A percentile compares a stretch with the other conserved stretches of the same genome.
These are phyloP conservation scores for rabbit (Oryctolagus cuniculus) DNA, from an alignment of 2,113 vertebrate species.

Conservation along the genomic window mOryCun1.1 NC_091433.1:192106501-192107000, in stretches of 20 bases:
- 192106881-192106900: neutral
- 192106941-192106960: neutral
- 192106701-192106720: neutral
- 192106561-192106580: constrained; percentile 13
- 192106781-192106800: fast-evolving
- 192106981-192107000: neutral
- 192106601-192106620: neutral
- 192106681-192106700: neutral
- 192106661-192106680: neutral
- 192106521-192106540: neutral
- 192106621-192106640: neutral
- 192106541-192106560: neutral
- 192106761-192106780: fast-evolving
- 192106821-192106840: too few relatives aligned
- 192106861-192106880: neutral
- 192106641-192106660: neutral
- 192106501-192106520: neutral
- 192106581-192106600: neutral
- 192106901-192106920: too few relatives aligned
- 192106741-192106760: neutral
- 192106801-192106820: neutral
- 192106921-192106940: neutral
- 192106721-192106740: neutral
- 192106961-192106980: neutral
- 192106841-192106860: too few relatives aligned